Percentiles rank a stretch among this genome's conserved stretches.
These are phyloP conservation scores for Hemaris fuciformis DNA, from an alignment of 2,888 invertebrate genomes.

Conservation along the genomic window DNA sequence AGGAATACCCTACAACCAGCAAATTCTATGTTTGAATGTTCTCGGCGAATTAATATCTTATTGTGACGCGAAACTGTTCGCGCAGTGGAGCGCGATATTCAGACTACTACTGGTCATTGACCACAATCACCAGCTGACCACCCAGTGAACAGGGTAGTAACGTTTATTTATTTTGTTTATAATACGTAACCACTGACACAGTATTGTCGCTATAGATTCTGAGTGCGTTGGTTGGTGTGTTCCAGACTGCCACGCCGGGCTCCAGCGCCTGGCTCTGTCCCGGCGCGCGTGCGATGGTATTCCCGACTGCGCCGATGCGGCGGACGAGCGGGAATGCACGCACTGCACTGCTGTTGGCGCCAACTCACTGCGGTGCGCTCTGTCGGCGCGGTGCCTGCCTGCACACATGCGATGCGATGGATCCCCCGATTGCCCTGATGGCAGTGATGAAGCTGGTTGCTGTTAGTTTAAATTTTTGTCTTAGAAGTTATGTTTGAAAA, in stretches of 20 bases:
- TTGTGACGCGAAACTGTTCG: not conserved
- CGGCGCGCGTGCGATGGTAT: constrained; percentile 92
- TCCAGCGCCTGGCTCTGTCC: constrained; percentile 88
- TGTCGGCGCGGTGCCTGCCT: constrained; percentile 86
- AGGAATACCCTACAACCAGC: no score
- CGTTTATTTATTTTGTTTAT: not conserved
- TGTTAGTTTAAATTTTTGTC: constrained; percentile 80
- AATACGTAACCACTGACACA: not conserved
- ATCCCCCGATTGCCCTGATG: constrained; percentile 91
- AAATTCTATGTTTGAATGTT: not conserved
- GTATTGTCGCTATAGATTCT: not conserved
- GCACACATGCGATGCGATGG: constrained; percentile 89
- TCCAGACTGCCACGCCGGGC: constrained; percentile 86
- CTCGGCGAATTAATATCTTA: not conserved
- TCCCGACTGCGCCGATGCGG: constrained; percentile 91
- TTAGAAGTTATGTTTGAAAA: not conserved
- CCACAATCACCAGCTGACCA: not conserved
- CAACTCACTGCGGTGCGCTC: constrained; percentile 87
- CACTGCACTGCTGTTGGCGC: constrained; percentile 87
- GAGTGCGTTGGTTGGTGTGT: not conserved
- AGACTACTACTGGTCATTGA: not conserved
- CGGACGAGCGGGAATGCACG: constrained; percentile 90
- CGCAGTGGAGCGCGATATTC: not conserved
- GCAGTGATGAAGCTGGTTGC: constrained; percentile 92
- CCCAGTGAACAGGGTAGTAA: not conserved